phyloP scores from a whole-genome alignment of 2,113 vertebrate species.

The Alces alces region DNA sequence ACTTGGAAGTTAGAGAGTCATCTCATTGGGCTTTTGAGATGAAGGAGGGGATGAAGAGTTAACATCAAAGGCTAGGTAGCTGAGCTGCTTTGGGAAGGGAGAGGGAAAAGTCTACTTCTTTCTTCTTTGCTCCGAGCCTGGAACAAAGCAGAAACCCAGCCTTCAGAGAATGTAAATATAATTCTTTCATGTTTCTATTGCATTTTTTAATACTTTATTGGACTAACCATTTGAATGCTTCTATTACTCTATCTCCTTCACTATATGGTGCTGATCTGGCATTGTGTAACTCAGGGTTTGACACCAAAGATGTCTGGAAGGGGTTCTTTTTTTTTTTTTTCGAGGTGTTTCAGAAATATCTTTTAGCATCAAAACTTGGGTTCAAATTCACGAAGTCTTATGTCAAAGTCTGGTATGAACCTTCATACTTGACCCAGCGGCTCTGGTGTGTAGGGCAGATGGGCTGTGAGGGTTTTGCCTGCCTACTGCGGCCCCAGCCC shows the following conservation, averaged over 20 bases:
- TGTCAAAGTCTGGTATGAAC: too few species aligned
- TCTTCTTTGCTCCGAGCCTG: not conserved
- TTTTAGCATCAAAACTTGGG: too few species aligned
- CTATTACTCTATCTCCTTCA: not conserved
- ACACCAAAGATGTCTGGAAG: not conserved
- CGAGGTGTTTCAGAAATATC: too few species aligned
- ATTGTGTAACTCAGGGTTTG: not conserved
- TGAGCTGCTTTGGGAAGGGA: not conserved
- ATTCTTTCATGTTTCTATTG: not conserved
- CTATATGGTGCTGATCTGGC: not conserved
- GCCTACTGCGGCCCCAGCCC: too few species aligned
- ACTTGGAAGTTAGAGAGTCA: not conserved
- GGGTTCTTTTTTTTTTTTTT: too few species aligned
- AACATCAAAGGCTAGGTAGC: not conserved
- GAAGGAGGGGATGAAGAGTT: not conserved
- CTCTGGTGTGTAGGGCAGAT: too few species aligned
- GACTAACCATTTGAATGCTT: not conserved
- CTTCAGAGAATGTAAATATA: not conserved
- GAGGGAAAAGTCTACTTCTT: not conserved
- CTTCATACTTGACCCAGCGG: too few species aligned
- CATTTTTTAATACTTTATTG: not conserved
- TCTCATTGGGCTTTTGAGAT: not conserved
- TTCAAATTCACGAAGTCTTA: too few species aligned
- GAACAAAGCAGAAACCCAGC: not conserved
- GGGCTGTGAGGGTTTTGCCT: too few species aligned